A percentile compares a stretch with the other conserved stretches of the same genome.
Evolutionary conservation across 2,113 vertebrate species (phyloP).

Genomic region (pig (Sus scrofa)): DNA sequence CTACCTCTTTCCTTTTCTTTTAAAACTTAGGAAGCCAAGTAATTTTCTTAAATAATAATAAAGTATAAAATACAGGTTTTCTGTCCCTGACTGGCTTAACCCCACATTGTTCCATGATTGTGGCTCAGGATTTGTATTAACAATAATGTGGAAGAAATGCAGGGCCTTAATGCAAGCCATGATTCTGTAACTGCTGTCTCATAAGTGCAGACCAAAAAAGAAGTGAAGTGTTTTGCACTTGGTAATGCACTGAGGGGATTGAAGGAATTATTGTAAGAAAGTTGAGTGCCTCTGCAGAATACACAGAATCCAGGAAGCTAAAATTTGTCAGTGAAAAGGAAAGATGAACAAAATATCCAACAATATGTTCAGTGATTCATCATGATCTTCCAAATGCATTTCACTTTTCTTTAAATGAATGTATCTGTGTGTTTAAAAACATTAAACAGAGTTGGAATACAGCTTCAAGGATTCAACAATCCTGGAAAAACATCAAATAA

Average conservation of each 20-base stretch:
- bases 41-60: constrained; percentile 36
- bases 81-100: background rate
- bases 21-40: background rate
- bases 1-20: background rate
- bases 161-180: background rate
- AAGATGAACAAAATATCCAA: background rate
- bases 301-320: background rate
- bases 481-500: background rate
- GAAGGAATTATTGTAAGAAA: background rate
- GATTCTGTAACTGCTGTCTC: background rate
- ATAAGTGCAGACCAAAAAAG: constrained; percentile 23
- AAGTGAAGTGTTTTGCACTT: background rate
- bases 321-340: constrained; percentile 24
- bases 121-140: background rate
- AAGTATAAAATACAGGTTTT: background rate
- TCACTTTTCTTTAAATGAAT: constrained; percentile 14
- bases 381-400: constrained; percentile 45
- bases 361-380: background rate
- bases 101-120: background rate
- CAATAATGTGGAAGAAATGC: background rate
- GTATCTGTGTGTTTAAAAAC: constrained; percentile 16
- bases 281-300: background rate
- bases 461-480: background rate
- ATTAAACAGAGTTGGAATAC: background rate
- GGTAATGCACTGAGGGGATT: background rate